Conservation (phyloP, 2,797 vertebrate species). For the Lagocephalus sceleratus region DNA sequence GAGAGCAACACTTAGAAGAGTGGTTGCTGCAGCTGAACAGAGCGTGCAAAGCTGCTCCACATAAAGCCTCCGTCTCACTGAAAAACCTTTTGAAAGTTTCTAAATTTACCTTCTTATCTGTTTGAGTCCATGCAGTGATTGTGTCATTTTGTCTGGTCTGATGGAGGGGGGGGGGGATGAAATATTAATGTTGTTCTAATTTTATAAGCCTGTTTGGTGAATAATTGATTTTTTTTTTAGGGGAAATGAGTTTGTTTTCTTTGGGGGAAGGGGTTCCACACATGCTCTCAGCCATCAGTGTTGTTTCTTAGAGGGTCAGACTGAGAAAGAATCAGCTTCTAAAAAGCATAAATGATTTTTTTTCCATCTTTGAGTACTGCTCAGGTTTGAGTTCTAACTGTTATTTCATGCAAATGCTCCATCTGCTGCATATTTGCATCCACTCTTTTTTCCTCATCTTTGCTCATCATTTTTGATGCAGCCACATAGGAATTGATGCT, state of each 20-base stretch:
- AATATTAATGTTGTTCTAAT: conserved; percentile 61
- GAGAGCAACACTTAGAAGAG: not conserved
- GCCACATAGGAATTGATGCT: conserved; percentile 24
- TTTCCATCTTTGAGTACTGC: too few species aligned
- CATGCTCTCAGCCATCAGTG: conserved; percentile 5
- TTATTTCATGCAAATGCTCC: conserved; percentile 32
- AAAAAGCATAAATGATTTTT: too few species aligned
- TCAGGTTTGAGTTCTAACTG: not conserved
- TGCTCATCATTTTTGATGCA: conserved; percentile 16
- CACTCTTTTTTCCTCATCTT: not conserved
- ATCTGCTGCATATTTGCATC: conserved; percentile 40
- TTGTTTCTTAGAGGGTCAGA: too few species aligned
- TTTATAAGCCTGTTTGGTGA: conserved; percentile 47
- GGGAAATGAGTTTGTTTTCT: conserved; percentile 33
- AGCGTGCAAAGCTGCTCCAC: conserved; percentile 13
- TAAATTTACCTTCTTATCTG: conserved; percentile 11
- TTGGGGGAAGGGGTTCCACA: conserved; percentile 29
- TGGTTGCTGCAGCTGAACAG: conserved; percentile 6
- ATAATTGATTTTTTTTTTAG: conserved; percentile 53
- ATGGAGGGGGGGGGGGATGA: conserved; percentile 22
- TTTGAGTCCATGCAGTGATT: conserved; percentile 9
- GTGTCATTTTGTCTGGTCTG: conserved; percentile 12
- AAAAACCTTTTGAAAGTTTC: conserved; percentile 20
- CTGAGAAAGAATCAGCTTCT: too few species aligned
- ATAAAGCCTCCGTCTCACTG: conserved; percentile 14